Base-by-base conservation (phyloP, 2,888 invertebrate species). In the Sylvicola cinctus region DNA sequence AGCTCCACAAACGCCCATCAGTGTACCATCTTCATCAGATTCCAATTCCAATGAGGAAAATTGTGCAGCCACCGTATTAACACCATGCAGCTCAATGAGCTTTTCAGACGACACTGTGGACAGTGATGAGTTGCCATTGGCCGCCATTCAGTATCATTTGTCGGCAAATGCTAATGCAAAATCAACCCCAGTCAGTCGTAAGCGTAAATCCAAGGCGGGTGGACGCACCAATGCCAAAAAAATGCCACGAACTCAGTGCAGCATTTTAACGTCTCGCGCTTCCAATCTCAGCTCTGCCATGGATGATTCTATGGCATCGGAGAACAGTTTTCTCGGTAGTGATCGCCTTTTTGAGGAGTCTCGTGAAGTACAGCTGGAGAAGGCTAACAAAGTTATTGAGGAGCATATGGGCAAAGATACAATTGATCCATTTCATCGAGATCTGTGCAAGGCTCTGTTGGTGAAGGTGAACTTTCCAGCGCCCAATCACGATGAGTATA, bases 391-490 rank as follows among this genome's bases (percentile, higher is more conserved):
- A 35, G 49, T 54, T 1, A 58, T 58, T 15, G 49, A 51, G 2
- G 51, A 49, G 3, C 58, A 57, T 38, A 30, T 56, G 41, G 46
- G 47, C 10, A 57, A 54, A 39, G 45, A 49, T 33, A 50, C 50
- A 10, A 69, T 80, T 33, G 80, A 91, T 66, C 91, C 91, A 1
- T 91, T 90, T 51, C 80, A 74, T 50, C 70, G 71, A 39, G 68
- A 70, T 37, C 58, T 83, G 20, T 68, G 83, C 38, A 61, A 69
- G 30, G 67, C 71, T 14, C 63, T 90, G 39, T 60, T 90, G 44
- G 66, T 70, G 36, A 71, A 72, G 46, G 69, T 80, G 3, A 70
- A 72, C 44, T 83, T 83, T 47, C 81, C 83, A 1, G 66, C 60
- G 45, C 66, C 66, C 46, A 65, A 65, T 27, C 65, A 68, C 41